Conservation (phyloP, 2,113 vertebrate genomes). For the Asarcornis scutulata region DNA sequence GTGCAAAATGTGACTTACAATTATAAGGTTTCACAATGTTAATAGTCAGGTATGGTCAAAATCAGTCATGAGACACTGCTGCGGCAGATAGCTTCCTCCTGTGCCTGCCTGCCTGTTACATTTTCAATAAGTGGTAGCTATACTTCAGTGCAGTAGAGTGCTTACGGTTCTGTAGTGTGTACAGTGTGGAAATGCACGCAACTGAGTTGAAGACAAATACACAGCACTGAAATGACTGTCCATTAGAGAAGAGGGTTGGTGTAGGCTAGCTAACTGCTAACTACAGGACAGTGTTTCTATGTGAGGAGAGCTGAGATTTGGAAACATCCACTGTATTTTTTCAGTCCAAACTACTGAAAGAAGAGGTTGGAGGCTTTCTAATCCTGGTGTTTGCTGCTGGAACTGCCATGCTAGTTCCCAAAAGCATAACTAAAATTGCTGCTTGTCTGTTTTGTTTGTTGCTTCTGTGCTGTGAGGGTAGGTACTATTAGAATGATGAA, state of each 20-base stretch:
- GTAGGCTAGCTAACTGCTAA: not conserved
- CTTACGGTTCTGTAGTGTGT: rapidly evolving
- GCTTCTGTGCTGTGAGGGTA: not conserved
- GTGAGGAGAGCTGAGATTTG: not conserved
- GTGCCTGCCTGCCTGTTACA: not conserved
- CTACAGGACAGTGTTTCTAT: rapidly evolving
- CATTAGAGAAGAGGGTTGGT: not conserved
- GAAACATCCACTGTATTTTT: not conserved
- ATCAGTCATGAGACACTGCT: not conserved
- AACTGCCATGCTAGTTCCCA: not conserved
- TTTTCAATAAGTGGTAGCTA: not conserved
- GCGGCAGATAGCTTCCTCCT: not conserved
- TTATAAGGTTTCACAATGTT: not conserved
- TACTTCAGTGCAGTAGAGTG: rapidly evolving
- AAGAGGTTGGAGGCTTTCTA: not conserved
- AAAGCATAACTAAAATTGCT: not conserved
- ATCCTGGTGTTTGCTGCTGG: not conserved
- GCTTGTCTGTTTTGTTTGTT: not conserved
- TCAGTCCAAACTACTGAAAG: not conserved
- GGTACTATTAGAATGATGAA: not conserved
- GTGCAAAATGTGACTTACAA: not conserved
- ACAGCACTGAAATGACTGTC: not conserved
- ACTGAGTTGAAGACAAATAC: not conserved
- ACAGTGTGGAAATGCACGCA: not conserved
- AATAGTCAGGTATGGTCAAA: not conserved